Evolutionary conservation across 2,888 invertebrate species (phyloP).

Genomic region (Melinopterus prodromus): DNA sequence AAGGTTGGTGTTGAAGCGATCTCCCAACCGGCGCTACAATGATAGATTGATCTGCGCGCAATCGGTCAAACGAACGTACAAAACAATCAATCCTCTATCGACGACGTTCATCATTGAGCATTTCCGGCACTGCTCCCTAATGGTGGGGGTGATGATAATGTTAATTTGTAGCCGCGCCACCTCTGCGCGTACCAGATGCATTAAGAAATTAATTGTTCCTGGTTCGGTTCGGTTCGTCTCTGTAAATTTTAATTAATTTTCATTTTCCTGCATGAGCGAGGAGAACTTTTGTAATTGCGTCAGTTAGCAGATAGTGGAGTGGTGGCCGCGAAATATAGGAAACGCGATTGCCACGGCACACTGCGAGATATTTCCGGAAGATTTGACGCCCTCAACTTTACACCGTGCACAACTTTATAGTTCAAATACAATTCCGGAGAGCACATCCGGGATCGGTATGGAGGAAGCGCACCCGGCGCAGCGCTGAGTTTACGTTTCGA

Average conservation of each 20-base stretch:
- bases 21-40: neutral
- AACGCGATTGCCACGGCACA: constrained; percentile 4
- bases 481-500: neutral
- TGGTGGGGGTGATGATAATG: neutral
- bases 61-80: neutral
- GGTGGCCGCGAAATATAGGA: neutral
- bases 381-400: constrained; percentile 4
- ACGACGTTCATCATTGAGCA: neutral
- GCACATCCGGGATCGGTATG: neutral
- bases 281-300: neutral
- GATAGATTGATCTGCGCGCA: neutral
- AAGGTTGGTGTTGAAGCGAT: neutral
- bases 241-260: neutral
- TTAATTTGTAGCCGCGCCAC: neutral
- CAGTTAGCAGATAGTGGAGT: neutral
- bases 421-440: neutral
- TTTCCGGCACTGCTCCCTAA: neutral
- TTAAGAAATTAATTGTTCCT: neutral
- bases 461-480: neutral
- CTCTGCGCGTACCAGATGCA: neutral
- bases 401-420: neutral
- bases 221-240: neutral
- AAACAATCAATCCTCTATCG: neutral
- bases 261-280: neutral
- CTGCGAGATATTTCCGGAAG: neutral